These are phyloP conservation scores for Celastrina argiolus DNA, from an alignment of 2,888 invertebrate species.

Conservation along the genomic window DNA sequence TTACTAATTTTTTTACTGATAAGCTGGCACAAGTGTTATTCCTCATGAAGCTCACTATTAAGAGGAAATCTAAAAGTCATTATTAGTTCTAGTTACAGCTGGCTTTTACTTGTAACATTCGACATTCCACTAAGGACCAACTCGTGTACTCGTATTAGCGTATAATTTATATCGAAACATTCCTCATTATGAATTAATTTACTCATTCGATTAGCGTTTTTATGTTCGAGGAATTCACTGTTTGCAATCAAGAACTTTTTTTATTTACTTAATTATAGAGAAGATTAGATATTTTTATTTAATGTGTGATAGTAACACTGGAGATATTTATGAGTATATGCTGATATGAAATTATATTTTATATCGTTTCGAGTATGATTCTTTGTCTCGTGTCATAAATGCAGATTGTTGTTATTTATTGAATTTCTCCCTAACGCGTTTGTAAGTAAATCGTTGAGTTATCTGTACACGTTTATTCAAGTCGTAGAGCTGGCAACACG, in stretches of 20 bases:
- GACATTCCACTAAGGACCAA: slow-evolving; percentile 74
- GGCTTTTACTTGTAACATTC: slow-evolving; percentile 32
- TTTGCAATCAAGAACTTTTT: slow-evolving; percentile 65
- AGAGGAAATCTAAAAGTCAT: slow-evolving; percentile 23
- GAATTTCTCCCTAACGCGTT: slow-evolving; percentile 33
- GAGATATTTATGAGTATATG: slow-evolving; percentile 72
- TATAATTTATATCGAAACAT: slow-evolving; percentile 12
- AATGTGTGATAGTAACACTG: slow-evolving; percentile 72
- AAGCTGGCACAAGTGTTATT: slow-evolving; percentile 55
- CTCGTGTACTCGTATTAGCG: slow-evolving; percentile 8
- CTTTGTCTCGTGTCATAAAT: slow-evolving; percentile 68
- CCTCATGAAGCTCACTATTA: slow-evolving; percentile 52
- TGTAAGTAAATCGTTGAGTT: slow-evolving; percentile 13
- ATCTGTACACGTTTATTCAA: slow-evolving; percentile 1
- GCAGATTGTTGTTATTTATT: slow-evolving; percentile 72
- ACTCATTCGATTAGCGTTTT: slow-evolving; percentile 26
- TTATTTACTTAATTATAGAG: slow-evolving; percentile 71
- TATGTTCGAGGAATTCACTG: slow-evolving; percentile 46
- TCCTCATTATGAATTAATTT: slow-evolving; percentile 20
- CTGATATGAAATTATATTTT: slow-evolving; percentile 68
- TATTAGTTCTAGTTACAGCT: slow-evolving; percentile 25
- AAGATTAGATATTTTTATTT: slow-evolving; percentile 75
- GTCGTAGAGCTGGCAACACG: slow-evolving; percentile 37
- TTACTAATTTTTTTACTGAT: slow-evolving; percentile 53
- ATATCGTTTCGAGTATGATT: slow-evolving; percentile 65